Evolutionary conservation across 2,888 invertebrate genomes (phyloP).

Genomic region (Magallana nippona): DNA sequence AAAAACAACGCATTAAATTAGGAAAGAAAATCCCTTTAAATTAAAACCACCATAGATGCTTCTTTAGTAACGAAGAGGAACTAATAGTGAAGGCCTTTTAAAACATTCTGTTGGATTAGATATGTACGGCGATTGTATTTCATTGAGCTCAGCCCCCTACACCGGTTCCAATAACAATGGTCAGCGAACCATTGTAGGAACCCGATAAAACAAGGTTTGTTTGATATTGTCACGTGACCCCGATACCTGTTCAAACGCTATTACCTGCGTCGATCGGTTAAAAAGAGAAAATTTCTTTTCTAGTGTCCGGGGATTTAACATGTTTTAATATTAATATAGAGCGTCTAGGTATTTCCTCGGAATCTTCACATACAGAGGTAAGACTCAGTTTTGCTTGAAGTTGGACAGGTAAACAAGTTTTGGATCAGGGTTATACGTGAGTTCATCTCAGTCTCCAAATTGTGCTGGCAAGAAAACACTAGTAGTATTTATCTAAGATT

Average conservation of each 20-base stretch:
- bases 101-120: background rate
- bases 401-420: background rate
- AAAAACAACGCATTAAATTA: background rate
- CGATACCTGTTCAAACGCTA: slow-evolving; percentile 32
- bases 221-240: slow-evolving; percentile 30
- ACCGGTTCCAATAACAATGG: slow-evolving; percentile 3
- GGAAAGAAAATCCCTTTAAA: background rate
- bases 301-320: slow-evolving; percentile 1
- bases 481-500: too few relatives aligned
- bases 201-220: slow-evolving; percentile 35
- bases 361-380: background rate
- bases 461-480: too few relatives aligned
- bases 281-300: background rate
- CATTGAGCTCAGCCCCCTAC: background rate
- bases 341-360: background rate
- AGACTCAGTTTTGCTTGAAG: background rate
- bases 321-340: background rate
- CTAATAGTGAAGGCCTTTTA: slow-evolving; percentile 11
- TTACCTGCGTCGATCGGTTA: background rate
- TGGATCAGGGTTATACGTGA: background rate
- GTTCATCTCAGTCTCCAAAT: background rate
- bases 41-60: background rate
- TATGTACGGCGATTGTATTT: background rate
- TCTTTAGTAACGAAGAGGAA: background rate
- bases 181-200: slow-evolving; percentile 3